Conservation (phyloP, 2,113 vertebrate genomes). For the Fregata magnificens region DNA sequence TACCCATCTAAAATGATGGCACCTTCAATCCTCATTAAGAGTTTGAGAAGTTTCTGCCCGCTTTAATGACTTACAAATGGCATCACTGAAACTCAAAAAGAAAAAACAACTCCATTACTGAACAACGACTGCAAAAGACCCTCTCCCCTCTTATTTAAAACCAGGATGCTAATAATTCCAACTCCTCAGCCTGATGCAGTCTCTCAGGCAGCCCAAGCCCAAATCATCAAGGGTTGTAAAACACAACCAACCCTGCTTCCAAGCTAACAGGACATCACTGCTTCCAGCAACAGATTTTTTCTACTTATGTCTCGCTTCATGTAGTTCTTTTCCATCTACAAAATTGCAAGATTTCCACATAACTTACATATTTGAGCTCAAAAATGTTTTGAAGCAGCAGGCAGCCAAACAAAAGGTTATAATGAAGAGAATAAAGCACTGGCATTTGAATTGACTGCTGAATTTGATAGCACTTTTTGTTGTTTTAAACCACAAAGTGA, state of each 20-base stretch:
- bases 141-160: background rate
- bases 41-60: background rate
- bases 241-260: background rate
- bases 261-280: background rate
- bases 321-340: background rate
- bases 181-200: background rate
- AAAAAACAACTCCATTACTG: background rate
- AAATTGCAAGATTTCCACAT: background rate
- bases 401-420: background rate
- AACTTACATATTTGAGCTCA: background rate
- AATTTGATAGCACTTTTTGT: slow-evolving; percentile 20
- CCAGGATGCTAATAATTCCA: background rate
- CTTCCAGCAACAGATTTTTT: background rate
- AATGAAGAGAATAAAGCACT: background rate
- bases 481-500: background rate
- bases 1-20: background rate
- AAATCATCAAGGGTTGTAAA: background rate
- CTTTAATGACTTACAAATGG: background rate
- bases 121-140: background rate
- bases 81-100: background rate
- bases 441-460: background rate
- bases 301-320: background rate
- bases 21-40: background rate
- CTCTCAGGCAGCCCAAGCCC: background rate
- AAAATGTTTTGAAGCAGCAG: background rate